Conservation (phyloP, 2,113 vertebrate species). For the Galeopterus variegatus region DNA sequence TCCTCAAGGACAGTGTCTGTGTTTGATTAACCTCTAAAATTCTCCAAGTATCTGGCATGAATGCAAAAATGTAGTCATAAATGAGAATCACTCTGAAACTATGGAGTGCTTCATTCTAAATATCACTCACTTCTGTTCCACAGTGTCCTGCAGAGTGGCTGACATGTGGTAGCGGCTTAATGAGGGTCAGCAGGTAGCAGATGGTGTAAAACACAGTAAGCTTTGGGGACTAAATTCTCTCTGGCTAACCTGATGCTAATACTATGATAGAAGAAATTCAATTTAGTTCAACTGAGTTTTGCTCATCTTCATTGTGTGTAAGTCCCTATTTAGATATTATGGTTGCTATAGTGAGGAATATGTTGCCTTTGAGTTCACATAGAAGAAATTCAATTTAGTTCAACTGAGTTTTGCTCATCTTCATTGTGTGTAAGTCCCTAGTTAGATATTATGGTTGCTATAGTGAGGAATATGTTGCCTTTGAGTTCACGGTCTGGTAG, state of each 20-base stretch:
- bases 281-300: neutral
- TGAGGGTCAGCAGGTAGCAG: neutral
- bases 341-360: neutral
- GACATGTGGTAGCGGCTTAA: neutral
- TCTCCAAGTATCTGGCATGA: neutral
- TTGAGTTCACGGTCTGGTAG: neutral
- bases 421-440: neutral
- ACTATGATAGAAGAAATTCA: neutral
- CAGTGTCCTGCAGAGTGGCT: neutral
- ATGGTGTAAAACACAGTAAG: neutral
- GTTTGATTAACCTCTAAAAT: constrained; percentile 9
- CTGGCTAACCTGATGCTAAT: neutral
- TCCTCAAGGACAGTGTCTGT: neutral
- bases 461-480: neutral
- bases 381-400: neutral
- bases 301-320: neutral
- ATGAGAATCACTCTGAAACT: neutral
- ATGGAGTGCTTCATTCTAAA: neutral
- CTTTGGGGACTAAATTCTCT: neutral
- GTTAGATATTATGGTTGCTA: neutral
- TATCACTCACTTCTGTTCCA: neutral
- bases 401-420: neutral
- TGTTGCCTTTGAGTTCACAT: constrained; percentile 7
- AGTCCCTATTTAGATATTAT: neutral
- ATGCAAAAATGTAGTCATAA: neutral